A percentile compares a stretch with the other conserved stretches of the same genome.
These are phyloP conservation scores for Lagorchestes hirsutus DNA, from an alignment of 2,797 vertebrate species.

Conservation along the genomic window DNA sequence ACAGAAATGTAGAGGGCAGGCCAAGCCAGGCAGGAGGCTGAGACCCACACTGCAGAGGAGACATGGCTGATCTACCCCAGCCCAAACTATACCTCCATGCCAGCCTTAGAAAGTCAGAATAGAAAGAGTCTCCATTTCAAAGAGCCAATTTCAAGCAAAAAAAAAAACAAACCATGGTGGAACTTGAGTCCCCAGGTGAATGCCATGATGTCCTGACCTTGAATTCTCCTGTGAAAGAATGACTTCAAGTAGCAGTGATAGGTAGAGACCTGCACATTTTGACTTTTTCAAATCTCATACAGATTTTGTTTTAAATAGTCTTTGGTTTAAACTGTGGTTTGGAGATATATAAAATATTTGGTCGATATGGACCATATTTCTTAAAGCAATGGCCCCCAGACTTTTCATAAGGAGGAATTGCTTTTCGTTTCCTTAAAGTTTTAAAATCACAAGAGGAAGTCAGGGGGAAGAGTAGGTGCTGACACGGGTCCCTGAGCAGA, in stretches of 20 bases:
- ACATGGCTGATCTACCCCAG: not conserved
- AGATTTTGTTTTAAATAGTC: not conserved
- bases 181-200: not conserved
- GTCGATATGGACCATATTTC: not conserved
- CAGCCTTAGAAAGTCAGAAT: slow-evolving; percentile 14
- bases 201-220: not conserved
- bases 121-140: not conserved
- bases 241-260: not conserved
- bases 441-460: not conserved
- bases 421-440: not conserved
- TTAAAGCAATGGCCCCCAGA: not conserved
- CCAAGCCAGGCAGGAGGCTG: slow-evolving; percentile 30
- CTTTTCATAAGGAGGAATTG: not conserved
- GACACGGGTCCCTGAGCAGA: not conserved
- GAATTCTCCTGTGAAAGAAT: not conserved
- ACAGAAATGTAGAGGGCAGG: slow-evolving; percentile 48
- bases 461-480: not conserved
- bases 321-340: not conserved
- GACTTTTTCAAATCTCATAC: not conserved
- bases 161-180: not conserved
- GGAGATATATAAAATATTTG: not conserved
- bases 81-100: not conserved
- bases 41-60: slow-evolving; percentile 1
- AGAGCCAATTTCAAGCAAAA: not conserved
- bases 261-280: not conserved